A percentile compares a stretch with the other conserved stretches of the same genome.
Evolutionary conservation across 2,113 vertebrate species (phyloP).

Genomic region (Nestor notabilis): DNA sequence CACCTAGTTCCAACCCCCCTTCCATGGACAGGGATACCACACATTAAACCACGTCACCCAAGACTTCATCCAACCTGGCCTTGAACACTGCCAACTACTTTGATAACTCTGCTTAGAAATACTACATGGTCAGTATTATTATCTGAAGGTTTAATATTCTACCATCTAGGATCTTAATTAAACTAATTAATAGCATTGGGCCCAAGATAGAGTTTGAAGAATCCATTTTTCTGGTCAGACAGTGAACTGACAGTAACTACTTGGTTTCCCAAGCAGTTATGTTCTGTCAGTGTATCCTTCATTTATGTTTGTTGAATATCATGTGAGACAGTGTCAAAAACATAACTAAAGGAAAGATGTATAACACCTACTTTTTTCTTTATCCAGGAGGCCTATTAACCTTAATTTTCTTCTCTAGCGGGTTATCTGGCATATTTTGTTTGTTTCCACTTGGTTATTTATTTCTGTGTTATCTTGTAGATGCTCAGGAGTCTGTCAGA

Average conservation of each 20-base stretch:
- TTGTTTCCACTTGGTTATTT: neutral
- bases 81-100: neutral
- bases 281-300: neutral
- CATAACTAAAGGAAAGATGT: neutral
- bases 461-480: neutral
- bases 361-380: neutral
- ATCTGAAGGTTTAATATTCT: neutral
- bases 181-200: neutral
- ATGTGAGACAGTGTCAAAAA: neutral
- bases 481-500: neutral
- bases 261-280: neutral
- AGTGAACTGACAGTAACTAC: neutral
- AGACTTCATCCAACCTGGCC: neutral
- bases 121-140: neutral
- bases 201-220: neutral
- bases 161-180: neutral
- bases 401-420: neutral
- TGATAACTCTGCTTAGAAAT: neutral
- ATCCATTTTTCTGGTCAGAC: neutral
- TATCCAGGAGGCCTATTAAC: neutral
- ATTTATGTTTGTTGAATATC: neutral
- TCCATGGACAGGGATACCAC: neutral
- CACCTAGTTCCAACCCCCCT: neutral
- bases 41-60: neutral
- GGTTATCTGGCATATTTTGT: neutral